Evolutionary conservation across 2,797 vertebrate genomes (phyloP).

Genomic region (Notolabrus celidotus): DNA sequence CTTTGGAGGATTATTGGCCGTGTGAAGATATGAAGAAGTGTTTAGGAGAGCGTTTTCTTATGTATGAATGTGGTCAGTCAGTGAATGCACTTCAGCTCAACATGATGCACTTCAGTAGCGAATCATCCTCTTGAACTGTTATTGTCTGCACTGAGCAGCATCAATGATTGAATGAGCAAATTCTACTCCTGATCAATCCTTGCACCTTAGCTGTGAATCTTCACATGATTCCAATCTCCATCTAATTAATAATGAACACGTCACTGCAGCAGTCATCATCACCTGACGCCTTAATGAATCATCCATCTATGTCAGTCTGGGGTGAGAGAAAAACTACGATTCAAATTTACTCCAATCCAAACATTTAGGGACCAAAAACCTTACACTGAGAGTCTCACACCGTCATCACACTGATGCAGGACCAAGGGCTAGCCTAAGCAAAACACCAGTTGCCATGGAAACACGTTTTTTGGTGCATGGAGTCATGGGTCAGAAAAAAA

Average conservation of each 20-base stretch:
- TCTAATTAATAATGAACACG: slow-evolving; percentile 22
- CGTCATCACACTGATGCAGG: slow-evolving; percentile 12
- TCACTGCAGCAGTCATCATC: neutral
- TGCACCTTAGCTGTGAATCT: slow-evolving; percentile 41
- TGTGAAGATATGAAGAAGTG: neutral
- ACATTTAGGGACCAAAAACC: no score
- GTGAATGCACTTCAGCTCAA: no score
- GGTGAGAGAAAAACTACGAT: neutral
- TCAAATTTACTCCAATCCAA: neutral
- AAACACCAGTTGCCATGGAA: slow-evolving; percentile 71
- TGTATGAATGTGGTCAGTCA: neutral
- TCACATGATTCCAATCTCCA: slow-evolving; percentile 30
- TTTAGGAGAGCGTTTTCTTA: neutral
- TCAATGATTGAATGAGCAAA: neutral
- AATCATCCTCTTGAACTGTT: neutral
- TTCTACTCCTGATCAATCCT: slow-evolving; percentile 6
- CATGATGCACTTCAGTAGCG: no score
- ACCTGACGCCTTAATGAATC: no score
- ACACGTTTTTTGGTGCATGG: slow-evolving; percentile 41
- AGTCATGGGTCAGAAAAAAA: neutral
- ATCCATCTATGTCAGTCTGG: no score
- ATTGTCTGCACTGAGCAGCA: neutral
- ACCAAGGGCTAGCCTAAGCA: slow-evolving; percentile 1
- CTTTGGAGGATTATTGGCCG: neutral
- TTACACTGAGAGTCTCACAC: no score